phyloP scores from a whole-genome alignment of 2,113 vertebrate genomes.

The Bombycilla garrulus region DNA sequence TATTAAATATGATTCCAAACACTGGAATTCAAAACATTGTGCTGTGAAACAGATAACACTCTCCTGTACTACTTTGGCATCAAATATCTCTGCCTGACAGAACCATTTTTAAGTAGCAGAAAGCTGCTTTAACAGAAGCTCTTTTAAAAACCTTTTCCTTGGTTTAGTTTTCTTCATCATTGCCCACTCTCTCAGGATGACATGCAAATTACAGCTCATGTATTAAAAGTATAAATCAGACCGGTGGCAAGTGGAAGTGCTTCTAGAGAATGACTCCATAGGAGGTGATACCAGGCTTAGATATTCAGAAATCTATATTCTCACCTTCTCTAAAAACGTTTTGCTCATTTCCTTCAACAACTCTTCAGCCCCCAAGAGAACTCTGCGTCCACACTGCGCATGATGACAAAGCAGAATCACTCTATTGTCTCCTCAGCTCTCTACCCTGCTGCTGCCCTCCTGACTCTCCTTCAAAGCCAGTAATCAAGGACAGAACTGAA shows the following conservation, averaged over 20 bases:
- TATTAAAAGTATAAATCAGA: constrained; percentile 51
- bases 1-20: neutral
- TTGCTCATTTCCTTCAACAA: neutral
- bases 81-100: neutral
- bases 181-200: constrained; percentile 8
- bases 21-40: neutral
- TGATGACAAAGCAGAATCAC: constrained; percentile 49
- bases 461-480: neutral
- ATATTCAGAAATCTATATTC: neutral
- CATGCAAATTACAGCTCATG: constrained; percentile 43
- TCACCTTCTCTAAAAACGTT: neutral
- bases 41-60: neutral
- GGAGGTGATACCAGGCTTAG: neutral
- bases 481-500: neutral
- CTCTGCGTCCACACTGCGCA: neutral
- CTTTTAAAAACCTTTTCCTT: neutral
- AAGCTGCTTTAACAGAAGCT: neutral
- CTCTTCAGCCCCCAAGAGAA: neutral
- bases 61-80: neutral
- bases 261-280: neutral
- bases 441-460: neutral
- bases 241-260: neutral
- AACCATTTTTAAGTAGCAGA: neutral
- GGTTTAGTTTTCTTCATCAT: neutral
- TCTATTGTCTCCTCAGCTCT: neutral